Percentiles rank a stretch among this genome's conserved stretches.
phyloP scores from a whole-genome alignment of 2,797 vertebrate species.

The Saxicola maurus region DNA sequence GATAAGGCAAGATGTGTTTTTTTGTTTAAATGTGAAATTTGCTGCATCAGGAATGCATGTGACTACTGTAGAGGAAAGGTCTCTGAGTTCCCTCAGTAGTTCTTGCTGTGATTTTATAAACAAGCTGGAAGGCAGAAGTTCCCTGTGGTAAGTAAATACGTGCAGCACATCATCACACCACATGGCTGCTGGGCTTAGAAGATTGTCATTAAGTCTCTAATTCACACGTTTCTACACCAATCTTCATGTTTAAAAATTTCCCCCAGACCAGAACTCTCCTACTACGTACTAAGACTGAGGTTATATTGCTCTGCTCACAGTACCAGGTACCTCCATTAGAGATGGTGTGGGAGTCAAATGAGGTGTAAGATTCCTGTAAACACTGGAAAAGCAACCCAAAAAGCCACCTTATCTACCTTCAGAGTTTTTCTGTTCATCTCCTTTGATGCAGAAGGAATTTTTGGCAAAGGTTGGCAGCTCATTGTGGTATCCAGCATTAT shows the following conservation, averaged over 20 bases:
- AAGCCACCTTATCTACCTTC: not conserved
- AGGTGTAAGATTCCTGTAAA: not conserved
- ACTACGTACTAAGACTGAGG: rapidly evolving
- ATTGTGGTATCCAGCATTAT: not conserved
- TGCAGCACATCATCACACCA: not conserved
- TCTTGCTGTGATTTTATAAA: not conserved
- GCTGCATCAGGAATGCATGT: not conserved
- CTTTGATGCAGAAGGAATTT: slow-evolving; percentile 6
- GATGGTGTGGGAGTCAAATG: not conserved
- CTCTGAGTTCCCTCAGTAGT: not conserved
- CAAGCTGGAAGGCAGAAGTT: not conserved
- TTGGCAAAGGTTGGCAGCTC: not conserved
- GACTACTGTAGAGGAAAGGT: not conserved
- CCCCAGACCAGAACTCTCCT: not conserved
- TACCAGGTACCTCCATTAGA: not conserved
- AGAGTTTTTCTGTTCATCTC: not conserved
- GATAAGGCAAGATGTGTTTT: not conserved
- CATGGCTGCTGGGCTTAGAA: not conserved
- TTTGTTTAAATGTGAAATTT: not conserved
- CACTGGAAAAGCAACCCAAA: not conserved
- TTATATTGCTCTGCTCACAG: not conserved
- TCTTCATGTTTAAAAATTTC: not conserved
- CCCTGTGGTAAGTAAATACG: not conserved
- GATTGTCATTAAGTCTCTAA: not conserved
- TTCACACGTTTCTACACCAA: rapidly evolving